These are phyloP conservation scores for Umimayanthus chanpuru DNA, from an alignment of 92 coral and sea anemone genomes.

Conservation along the genomic window DNA sequence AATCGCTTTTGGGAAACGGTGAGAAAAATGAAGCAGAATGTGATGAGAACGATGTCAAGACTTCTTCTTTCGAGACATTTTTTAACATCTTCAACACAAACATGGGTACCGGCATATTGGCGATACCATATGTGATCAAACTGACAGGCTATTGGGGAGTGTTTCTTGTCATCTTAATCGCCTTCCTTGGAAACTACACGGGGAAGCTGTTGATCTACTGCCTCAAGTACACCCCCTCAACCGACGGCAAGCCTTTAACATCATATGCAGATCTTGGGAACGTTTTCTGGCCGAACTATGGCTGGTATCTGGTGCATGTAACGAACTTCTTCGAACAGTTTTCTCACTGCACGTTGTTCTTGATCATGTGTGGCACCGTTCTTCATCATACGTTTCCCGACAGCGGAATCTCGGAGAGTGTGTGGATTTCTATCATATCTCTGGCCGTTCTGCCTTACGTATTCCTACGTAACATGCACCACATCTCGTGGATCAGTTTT, in stretches of 20 bases:
- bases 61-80: conserved; percentile 78
- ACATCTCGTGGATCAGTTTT: conserved; percentile 82
- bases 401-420: conserved; percentile 87
- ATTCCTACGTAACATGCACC: conserved; percentile 85
- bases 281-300: conserved; percentile 89
- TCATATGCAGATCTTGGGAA: conserved; percentile 90
- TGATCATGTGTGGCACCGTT: conserved; percentile 92
- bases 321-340: conserved; percentile 90
- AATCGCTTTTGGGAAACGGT: conserved; percentile 49
- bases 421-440: conserved; percentile 83
- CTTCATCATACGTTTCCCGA: conserved; percentile 88
- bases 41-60: conserved; percentile 56
- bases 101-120: conserved; percentile 92
- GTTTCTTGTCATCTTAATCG: conserved; percentile 71
- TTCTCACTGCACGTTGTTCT: conserved; percentile 85
- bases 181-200: conserved; percentile 84
- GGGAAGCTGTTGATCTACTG: conserved; percentile 87
- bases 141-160: conserved; percentile 93
- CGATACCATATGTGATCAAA: conserved; percentile 88
- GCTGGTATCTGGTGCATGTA: conserved; percentile 83
- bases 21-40: conserved; percentile 37
- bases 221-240: conserved; percentile 79
- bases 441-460: conserved; percentile 83
- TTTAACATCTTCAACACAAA: conserved; percentile 89
- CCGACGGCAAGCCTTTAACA: conserved; percentile 66